Evolutionary conservation across 2,797 vertebrate genomes (phyloP), one percentile per base, ranked within the genome.

Genomic region (Acanthurus leucopareius): DNA sequence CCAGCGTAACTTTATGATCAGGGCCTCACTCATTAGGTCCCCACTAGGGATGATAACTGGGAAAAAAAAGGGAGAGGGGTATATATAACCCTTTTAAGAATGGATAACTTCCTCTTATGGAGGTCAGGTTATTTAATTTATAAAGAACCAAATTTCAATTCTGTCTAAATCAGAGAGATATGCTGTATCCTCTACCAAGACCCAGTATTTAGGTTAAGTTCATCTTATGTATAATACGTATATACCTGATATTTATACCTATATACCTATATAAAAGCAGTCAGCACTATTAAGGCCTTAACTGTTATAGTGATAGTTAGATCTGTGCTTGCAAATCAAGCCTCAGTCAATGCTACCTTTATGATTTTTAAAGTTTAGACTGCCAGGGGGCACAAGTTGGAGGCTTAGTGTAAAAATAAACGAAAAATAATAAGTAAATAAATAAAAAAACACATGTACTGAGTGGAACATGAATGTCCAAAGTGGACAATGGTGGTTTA

Each of bases 61-160:
- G 70, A 77, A 19, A 19, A 25, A 59, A 14, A 42, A 54, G 20
- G 68, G 11, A 10, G 11, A 56, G 53, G 62, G 20, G 40, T 45
- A 20, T 72, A 16, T 79, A 51, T 77, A 77, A 57, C 2, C 22
- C 9, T 65, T 67, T 53, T 77, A 14, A 0, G 25, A 62, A 69
- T 53, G 42, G 38, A 85, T 76, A 69, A 75, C 64, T 10, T 59
- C 64, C 82, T 83, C 63, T 59, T 60, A 25, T 25, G 49, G 61
- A 63, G 64, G 49, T 80, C 32, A 68, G 64, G 57, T 73, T 16
- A 79, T 86, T 66, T 25, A 16, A 60, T 77, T 42, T 68, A 76
- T 64, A 77, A 42, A 80, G 13, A 49, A 47, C 10, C 9, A 65
- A 42, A 61, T 49, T 38, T 66, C 54, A 52, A 65, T 73, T 53